These are phyloP conservation scores for Mantis religiosa DNA, from an alignment of 2,888 invertebrate species.

Conservation along the genomic window DNA sequence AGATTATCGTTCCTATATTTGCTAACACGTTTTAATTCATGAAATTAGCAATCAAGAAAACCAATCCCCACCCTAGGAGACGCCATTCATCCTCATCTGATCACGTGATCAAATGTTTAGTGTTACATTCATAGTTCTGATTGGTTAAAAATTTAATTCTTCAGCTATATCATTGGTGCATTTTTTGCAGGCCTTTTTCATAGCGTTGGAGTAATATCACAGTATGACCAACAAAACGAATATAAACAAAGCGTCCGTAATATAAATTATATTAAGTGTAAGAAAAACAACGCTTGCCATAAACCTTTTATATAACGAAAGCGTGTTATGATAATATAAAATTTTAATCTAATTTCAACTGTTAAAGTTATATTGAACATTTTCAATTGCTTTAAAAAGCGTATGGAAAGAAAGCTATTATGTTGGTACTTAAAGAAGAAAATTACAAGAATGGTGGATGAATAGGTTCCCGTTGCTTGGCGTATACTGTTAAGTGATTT, in stretches of 20 bases:
- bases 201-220: no score
- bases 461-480: neutral
- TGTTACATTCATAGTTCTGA: constrained; percentile 56
- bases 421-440: neutral
- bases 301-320: no score
- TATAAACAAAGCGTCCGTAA: neutral
- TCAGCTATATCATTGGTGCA: neutral
- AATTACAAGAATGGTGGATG: neutral
- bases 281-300: no score
- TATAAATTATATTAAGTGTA: neutral
- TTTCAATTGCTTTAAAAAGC: neutral
- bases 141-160: constrained; percentile 7
- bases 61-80: constrained; percentile 46
- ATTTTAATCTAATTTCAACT: no score
- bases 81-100: constrained; percentile 49
- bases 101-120: constrained; percentile 52
- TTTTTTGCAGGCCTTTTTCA: neutral
- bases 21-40: constrained; percentile 44
- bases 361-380: neutral
- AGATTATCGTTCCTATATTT: constrained; percentile 19
- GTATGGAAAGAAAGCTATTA: neutral
- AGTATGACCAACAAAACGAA: neutral
- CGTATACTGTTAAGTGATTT: neutral
- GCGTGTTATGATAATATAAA: no score
- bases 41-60: constrained; percentile 44